Conservation (phyloP, 2,888 invertebrate genomes). For the Drosophila paramelanica region DNA sequence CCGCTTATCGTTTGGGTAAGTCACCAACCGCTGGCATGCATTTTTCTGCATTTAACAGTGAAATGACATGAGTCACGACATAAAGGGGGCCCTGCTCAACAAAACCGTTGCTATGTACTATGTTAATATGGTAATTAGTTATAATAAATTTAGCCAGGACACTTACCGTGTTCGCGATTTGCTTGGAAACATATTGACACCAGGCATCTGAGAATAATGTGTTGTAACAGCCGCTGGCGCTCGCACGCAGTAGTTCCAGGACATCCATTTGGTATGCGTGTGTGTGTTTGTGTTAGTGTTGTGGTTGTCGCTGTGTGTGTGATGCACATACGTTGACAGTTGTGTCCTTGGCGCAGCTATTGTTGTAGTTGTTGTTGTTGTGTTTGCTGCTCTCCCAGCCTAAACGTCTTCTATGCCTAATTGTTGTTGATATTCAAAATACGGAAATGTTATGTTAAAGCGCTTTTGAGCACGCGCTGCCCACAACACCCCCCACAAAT, state of each 20-base stretch:
- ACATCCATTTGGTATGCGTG: slow-evolving; percentile 58
- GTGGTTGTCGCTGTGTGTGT: slow-evolving; percentile 7
- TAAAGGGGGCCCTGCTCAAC: slow-evolving; percentile 32
- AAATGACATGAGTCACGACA: slow-evolving; percentile 36
- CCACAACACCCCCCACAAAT: slow-evolving; percentile 37
- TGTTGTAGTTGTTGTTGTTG: slow-evolving; percentile 19
- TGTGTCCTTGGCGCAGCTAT: slow-evolving; percentile 29
- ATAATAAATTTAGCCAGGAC: neutral
- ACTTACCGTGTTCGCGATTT: slow-evolving; percentile 86
- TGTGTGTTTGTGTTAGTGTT: slow-evolving; percentile 5
- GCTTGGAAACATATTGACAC: slow-evolving; percentile 86
- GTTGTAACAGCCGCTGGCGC: slow-evolving; percentile 72
- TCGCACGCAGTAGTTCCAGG: slow-evolving; percentile 66
- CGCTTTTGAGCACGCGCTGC: slow-evolving; percentile 44
- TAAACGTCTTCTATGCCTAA: slow-evolving; percentile 18
- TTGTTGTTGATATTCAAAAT: slow-evolving; percentile 42
- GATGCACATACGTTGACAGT: slow-evolving; percentile 7
- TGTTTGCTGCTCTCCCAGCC: slow-evolving; percentile 7
- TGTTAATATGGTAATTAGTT: neutral
- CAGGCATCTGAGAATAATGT: slow-evolving; percentile 83
- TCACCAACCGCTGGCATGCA: slow-evolving; percentile 20
- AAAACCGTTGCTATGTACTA: neutral
- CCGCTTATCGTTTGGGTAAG: neutral
- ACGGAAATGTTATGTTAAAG: slow-evolving; percentile 39
- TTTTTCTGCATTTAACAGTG: slow-evolving; percentile 11